These are phyloP conservation scores for Apomyelois bistriatella DNA, from an alignment of 2,888 invertebrate species.

Conservation along the genomic window DNA sequence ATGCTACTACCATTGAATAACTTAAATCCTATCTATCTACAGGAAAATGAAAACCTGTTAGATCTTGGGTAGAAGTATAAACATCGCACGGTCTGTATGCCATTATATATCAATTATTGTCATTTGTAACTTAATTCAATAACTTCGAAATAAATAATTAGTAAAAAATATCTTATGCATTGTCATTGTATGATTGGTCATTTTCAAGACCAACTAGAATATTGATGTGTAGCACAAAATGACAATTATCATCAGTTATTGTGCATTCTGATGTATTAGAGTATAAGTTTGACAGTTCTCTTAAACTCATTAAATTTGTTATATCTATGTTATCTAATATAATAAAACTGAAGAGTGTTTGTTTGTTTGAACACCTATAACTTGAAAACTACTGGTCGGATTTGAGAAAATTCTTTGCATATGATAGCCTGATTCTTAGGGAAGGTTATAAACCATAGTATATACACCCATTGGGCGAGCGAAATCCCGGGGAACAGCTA, in stretches of 20 bases:
- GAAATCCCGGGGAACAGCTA: no score
- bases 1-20: not conserved
- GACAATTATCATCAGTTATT: not conserved
- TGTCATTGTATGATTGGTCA: constrained; percentile 2
- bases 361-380: no score
- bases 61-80: constrained; percentile 2
- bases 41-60: not conserved
- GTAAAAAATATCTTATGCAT: not conserved
- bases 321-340: no score
- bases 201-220: constrained; percentile 3
- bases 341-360: no score
- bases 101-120: not conserved
- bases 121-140: constrained; percentile 1
- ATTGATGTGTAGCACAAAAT: not conserved
- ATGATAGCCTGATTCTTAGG: no score
- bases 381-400: no score
- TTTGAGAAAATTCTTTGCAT: no score
- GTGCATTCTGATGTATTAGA: no score
- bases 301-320: no score
- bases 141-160: not conserved
- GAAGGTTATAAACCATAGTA: no score
- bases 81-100: not conserved
- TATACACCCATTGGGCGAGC: no score
- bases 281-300: no score
- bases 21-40: not conserved